phyloP scores from a whole-genome alignment of 1,140 invertebrate species.

The Cheumatopsyche charites region DNA sequence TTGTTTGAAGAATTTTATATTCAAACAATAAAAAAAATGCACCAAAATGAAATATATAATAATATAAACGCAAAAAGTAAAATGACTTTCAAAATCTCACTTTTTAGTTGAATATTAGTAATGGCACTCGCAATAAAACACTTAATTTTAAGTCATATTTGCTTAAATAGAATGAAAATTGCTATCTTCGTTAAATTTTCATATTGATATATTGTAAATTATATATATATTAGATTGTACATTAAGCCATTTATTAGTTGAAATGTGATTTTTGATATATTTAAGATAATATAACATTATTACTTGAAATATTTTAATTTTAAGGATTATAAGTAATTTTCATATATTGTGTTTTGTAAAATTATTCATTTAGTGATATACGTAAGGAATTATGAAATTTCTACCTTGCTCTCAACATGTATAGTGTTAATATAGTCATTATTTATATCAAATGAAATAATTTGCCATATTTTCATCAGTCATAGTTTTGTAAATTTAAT shows the following conservation, averaged over 20 bases:
- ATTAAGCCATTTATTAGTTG: constrained; percentile 3
- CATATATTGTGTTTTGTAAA: constrained; percentile 1
- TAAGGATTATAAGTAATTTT: not conserved
- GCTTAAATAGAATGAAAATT: constrained; percentile 1
- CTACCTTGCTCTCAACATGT: not conserved
- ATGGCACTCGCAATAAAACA: constrained; percentile 13
- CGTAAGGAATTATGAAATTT: not conserved
- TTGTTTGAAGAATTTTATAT: not conserved
- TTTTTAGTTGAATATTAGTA: not conserved
- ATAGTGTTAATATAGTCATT: constrained; percentile 27
- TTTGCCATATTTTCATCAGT: constrained; percentile 31
- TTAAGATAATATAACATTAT: not conserved
- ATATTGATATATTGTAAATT: not conserved
- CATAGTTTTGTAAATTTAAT: constrained; percentile 29
- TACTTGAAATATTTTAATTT: not conserved
- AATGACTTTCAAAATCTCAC: not conserved
- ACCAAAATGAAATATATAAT: not conserved
- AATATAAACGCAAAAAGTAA: not conserved
- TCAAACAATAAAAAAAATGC: not conserved
- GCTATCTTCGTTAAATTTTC: not conserved
- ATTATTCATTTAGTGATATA: constrained; percentile 4
- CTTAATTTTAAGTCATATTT: constrained; percentile 9
- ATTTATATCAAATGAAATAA: constrained; percentile 24
- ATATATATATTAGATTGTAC: not conserved
- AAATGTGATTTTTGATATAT: constrained; percentile 15